Percentiles rank a stretch among this genome's conserved stretches.
Conservation (phyloP, 2,888 invertebrate genomes). For the Tiphia femorata region DNA sequence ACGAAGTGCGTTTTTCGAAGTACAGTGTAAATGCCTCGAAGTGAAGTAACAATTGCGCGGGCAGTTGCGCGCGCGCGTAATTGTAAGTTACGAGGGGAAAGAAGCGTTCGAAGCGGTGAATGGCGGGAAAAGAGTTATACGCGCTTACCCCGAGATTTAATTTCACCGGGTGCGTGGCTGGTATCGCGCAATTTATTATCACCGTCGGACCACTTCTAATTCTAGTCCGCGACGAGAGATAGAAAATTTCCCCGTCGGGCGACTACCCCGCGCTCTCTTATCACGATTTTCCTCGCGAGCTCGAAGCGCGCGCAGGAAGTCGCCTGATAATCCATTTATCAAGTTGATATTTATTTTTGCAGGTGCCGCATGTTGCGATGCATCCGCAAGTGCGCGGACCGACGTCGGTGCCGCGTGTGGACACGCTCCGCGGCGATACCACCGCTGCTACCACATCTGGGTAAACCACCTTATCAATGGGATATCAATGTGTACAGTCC, state of each 20-base stretch:
- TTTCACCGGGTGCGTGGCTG: no score
- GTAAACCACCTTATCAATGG: slow-evolving; percentile 45
- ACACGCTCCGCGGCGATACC: slow-evolving; percentile 31
- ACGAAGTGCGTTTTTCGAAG: no score
- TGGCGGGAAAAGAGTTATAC: no score
- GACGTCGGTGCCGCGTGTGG: no score
- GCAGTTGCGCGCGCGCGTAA: no score
- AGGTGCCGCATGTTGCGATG: slow-evolving; percentile 33
- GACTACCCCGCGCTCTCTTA: slow-evolving; percentile 11
- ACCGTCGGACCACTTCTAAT: not conserved
- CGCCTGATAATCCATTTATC: slow-evolving; percentile 48
- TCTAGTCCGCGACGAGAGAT: not conserved
- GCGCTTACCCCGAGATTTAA: no score
- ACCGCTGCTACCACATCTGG: slow-evolving; percentile 34
- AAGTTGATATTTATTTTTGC: slow-evolving; percentile 46
- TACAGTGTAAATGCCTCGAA: no score
- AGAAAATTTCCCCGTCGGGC: slow-evolving; percentile 12
- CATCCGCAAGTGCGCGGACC: slow-evolving; percentile 17
- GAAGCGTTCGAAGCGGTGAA: no score
- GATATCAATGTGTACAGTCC: slow-evolving; percentile 37
- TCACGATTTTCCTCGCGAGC: slow-evolving; percentile 23
- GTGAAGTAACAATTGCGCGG: no score
- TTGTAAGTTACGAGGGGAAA: no score
- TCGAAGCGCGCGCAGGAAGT: slow-evolving; percentile 45
- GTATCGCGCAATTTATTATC: not conserved